phyloP scores from a whole-genome alignment of 2,888 invertebrate species.

The Drosophila borborema region DNA sequence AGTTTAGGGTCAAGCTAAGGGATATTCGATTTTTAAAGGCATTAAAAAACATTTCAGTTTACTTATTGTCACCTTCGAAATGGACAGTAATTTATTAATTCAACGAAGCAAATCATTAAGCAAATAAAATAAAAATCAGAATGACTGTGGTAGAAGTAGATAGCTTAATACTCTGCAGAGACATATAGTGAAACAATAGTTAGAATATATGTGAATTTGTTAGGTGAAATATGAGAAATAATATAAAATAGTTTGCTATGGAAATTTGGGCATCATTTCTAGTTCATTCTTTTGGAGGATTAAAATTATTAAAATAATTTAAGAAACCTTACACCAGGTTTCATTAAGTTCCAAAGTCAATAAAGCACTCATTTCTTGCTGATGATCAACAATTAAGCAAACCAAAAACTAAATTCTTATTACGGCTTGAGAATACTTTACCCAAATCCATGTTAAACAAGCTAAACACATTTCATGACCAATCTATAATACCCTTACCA shows the following conservation, averaged over 20 bases:
- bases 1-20: neutral
- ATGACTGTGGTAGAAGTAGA: neutral
- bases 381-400: neutral
- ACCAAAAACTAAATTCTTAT: neutral
- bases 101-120: slow-evolving; percentile 79
- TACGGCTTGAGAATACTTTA: neutral
- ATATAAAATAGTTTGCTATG: neutral
- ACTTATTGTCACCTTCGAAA: slow-evolving; percentile 34
- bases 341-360: too few relatives aligned
- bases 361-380: neutral
- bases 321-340: too few relatives aligned
- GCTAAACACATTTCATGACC: neutral
- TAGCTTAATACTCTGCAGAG: neutral
- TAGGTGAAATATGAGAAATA: too few relatives aligned
- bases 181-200: neutral
- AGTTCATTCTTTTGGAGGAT: too few relatives aligned
- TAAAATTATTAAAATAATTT: too few relatives aligned
- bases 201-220: neutral
- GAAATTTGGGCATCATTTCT: fast-evolving
- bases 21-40: neutral
- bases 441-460: neutral
- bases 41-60: slow-evolving; percentile 16
- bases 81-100: slow-evolving; percentile 63
- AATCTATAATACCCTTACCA: neutral
- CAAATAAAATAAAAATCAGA: slow-evolving; percentile 2